Evolutionary conservation across 2,888 invertebrate species (phyloP), one percentile per base, ranked within the genome.

Genomic region (Acrocera orbiculus): DNA sequence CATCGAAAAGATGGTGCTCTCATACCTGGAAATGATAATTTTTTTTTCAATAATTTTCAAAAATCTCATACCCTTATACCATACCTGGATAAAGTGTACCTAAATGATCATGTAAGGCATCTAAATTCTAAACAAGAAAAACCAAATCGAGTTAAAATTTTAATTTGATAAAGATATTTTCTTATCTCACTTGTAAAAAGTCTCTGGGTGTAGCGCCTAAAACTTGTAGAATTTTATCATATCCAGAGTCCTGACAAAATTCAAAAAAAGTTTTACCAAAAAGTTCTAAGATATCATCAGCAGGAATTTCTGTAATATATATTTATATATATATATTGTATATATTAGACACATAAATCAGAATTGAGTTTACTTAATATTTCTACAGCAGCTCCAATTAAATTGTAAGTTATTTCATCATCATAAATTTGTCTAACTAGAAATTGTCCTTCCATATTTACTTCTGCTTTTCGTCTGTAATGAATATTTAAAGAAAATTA

Each of bases 201-300:
- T 95, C 93, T 41, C 89, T 66, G 1, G 92, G 89, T 15, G 90
- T 92, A 14, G 92, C 90, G 27, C 93, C 93, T 4, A 93, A 64
- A 5, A 92, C 90, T 63, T 89, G 85, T 22, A 95, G 66, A 42
- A 92, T 92, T 59, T 89, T 87, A 53, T 92, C 92, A 52, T 92
- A 93, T n/a, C 93, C 92, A 3, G 89, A 90, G 55, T 90, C 89
- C 56, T 92, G 87, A 50, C 92, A 93, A 52, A 92, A 89, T 58
- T 92, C 90, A 53, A 92, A 92, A 63, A 93, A 93, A 47, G 86
- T 90, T 53, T 83, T 85, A 2, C 93, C 93, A 50, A 93, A 90
- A 4, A 83, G 63, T 55, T 90, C 89, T 47, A 92, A 61, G 45
- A 92, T 87, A 20, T 78, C 77, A 49, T 83, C 78, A 2, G 89